phyloP scores from a whole-genome alignment of 2,797 vertebrate genomes.

The Passerculus sandwichensis region DNA sequence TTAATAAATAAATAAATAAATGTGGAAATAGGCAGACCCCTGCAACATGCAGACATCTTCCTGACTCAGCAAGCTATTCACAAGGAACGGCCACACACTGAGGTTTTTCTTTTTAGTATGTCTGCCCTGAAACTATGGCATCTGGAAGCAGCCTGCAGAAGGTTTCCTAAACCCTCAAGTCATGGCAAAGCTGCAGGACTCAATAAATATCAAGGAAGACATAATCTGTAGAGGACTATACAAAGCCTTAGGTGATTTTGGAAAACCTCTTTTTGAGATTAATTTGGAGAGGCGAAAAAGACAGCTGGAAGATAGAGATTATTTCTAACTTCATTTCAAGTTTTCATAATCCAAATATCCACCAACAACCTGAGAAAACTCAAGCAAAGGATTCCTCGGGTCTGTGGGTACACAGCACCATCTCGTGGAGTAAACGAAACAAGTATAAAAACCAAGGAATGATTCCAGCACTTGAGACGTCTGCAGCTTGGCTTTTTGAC shows the following conservation, averaged over 20 bases:
- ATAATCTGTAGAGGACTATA: conserved; percentile 5
- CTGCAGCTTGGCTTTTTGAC: conserved; percentile 43
- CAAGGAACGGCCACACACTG: neutral
- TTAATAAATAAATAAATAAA: neutral
- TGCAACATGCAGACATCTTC: neutral
- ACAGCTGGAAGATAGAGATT: conserved; percentile 21
- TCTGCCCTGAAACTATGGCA: neutral
- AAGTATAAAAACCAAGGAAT: neutral
- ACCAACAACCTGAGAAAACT: neutral
- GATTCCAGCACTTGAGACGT: neutral
- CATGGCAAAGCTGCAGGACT: conserved; percentile 17
- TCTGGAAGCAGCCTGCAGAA: neutral
- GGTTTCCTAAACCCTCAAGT: conserved; percentile 4
- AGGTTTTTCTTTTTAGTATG: neutral
- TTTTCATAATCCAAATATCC: neutral
- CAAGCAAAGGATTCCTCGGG: neutral
- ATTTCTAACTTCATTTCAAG: conserved; percentile 53
- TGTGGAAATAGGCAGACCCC: neutral
- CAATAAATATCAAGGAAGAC: neutral
- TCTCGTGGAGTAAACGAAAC: conserved; percentile 61
- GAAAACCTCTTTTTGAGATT: conserved; percentile 47
- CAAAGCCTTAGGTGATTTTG: conserved; percentile 31
- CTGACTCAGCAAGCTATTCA: neutral
- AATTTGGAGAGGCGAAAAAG: conserved; percentile 37
- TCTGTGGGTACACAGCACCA: conserved; percentile 72